Evolutionary conservation across 1,140 invertebrate species (phyloP).

Genomic region (Cyphomyrmex costatus): DNA sequence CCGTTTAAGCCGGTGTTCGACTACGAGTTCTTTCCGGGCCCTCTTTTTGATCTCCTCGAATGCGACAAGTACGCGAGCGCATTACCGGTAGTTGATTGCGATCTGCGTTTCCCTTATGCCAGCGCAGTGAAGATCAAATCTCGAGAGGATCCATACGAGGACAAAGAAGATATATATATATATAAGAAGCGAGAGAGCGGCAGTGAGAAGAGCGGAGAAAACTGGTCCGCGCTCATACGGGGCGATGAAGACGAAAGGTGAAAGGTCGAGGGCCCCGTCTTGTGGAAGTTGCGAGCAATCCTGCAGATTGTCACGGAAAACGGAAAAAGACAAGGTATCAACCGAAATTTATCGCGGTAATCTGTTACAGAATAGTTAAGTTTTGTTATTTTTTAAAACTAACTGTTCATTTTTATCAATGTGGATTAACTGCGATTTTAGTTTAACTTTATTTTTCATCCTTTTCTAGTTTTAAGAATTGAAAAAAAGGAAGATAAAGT

Average conservation of each 20-base stretch:
- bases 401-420: too few relatives aligned
- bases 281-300: conserved; percentile 28
- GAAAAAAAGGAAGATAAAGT: too few relatives aligned
- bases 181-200: conserved; percentile 27
- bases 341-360: background rate
- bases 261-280: conserved; percentile 63
- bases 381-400: background rate
- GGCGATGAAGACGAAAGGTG: conserved; percentile 65
- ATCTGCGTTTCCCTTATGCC: conserved; percentile 75
- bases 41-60: conserved; percentile 72
- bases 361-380: background rate
- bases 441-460: too few relatives aligned
- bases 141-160: conserved; percentile 63
- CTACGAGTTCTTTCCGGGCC: conserved; percentile 61
- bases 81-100: conserved; percentile 80
- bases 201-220: conserved; percentile 62
- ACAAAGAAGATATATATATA: conserved; percentile 67
- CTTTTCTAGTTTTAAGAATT: too few relatives aligned
- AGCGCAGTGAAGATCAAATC: conserved; percentile 72
- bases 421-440: too few relatives aligned
- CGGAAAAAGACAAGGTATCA: background rate
- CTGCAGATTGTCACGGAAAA: conserved; percentile 44
- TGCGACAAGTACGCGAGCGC: conserved; percentile 72
- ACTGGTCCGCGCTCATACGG: conserved; percentile 65
- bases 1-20: conserved; percentile 74